Evolutionary conservation across 2,113 vertebrate species (phyloP).

Genomic region (Ahaetulla prasina): DNA sequence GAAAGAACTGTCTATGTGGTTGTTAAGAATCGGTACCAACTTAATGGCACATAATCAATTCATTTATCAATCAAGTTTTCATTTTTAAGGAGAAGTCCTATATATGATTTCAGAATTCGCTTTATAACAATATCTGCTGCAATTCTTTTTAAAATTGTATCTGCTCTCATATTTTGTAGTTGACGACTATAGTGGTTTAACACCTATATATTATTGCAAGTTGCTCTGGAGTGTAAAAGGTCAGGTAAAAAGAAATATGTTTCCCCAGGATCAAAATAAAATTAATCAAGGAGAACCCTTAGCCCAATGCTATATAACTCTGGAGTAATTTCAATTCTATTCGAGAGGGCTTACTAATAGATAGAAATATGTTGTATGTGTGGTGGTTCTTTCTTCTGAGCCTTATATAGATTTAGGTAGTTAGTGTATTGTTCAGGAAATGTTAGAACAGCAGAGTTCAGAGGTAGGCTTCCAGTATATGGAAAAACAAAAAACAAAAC

Average conservation of each 20-base stretch:
- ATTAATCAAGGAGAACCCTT: not conserved
- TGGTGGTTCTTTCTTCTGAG: too few relatives aligned
- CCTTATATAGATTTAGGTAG: not conserved
- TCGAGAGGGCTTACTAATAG: not conserved
- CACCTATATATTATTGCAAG: not conserved
- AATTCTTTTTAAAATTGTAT: not conserved
- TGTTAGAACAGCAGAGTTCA: not conserved
- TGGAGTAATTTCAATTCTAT: not conserved
- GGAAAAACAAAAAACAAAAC: not conserved
- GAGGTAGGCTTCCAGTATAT: not conserved
- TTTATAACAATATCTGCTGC: not conserved
- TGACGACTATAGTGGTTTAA: not conserved
- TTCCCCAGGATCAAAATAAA: not conserved
- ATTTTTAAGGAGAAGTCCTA: not conserved
- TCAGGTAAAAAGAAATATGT: not conserved
- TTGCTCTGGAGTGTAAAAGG: not conserved
- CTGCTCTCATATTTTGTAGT: not conserved
- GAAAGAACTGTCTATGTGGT: not conserved
- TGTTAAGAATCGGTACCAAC: not conserved
- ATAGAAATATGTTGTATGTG: not conserved
- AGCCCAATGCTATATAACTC: not conserved
- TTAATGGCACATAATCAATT: not conserved
- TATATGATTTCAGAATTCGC: not conserved
- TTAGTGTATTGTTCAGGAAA: not conserved
- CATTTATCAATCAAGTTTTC: not conserved